A percentile compares a stretch with the other conserved stretches of the same genome.
Evolutionary conservation across 2,888 invertebrate species (phyloP).

Genomic region (Gymnoscelis rufifasciata): DNA sequence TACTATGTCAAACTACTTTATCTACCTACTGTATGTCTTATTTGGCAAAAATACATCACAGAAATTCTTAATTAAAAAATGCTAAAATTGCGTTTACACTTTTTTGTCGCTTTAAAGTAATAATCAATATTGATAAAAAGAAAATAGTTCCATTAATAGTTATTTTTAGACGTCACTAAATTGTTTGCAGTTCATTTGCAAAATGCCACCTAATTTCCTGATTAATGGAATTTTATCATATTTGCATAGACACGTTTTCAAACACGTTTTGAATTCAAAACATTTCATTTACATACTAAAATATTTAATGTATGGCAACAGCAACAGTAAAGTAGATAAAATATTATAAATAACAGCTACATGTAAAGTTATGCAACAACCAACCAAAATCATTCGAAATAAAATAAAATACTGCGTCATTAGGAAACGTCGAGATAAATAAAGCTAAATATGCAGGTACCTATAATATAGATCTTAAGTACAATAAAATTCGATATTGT

Average conservation of each 20-base stretch:
- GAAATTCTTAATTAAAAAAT: no score
- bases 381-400: no score
- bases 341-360: not conserved
- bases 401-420: slow-evolving; percentile 11
- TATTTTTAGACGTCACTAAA: no score
- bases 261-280: slow-evolving; percentile 18
- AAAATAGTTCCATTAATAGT: no score
- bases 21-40: no score
- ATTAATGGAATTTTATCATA: not conserved
- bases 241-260: slow-evolving; percentile 14
- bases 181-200: slow-evolving; percentile 14
- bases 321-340: not conserved
- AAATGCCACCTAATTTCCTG: slow-evolving; percentile 20
- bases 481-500: slow-evolving; percentile 14
- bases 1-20: no score
- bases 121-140: no score
- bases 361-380: slow-evolving; percentile 4
- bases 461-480: not conserved
- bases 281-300: not conserved
- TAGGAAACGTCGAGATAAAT: not conserved
- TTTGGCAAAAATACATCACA: no score
- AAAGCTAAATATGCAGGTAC: no score
- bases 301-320: slow-evolving; percentile 7
- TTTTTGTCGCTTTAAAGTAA: no score
- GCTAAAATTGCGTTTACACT: no score